Base-by-base conservation (phyloP, 2,888 invertebrate species). In the Odiellus spinosus region DNA sequence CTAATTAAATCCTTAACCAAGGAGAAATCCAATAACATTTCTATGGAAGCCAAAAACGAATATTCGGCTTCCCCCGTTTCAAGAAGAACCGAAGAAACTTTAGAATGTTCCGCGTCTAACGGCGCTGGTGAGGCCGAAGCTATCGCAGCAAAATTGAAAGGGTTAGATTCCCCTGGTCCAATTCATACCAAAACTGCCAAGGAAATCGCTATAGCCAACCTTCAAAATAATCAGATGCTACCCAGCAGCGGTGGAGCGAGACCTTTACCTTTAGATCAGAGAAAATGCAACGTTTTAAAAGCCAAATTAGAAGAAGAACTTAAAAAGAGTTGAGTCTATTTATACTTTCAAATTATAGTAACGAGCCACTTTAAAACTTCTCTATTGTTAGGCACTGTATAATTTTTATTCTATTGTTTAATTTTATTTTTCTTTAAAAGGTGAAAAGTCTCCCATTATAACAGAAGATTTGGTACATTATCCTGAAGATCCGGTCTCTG, bases 1-100 rank as follows among this genome's bases (percentile, higher is more conserved):
- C 71, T 85, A 47, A 73, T 85, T 53, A 82, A 82, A 65, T 80
- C 78, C 2, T 34, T 56, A 11, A 50, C 54, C 10, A 56, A 56
- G 46, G 48, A 43, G 12, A 52, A 52, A 33, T 21, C 47, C 4
- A 35, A 15, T 40, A 18, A 38, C 15, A 18, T 38, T 17, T 17
- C 15, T 10, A 18, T 15, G 18, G 38, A 38, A 17, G 18, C 38
- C 15, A 38, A 38, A n/a, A 38, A 38, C 18, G 38, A 38, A 18
- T 38, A 38, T 38, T 3, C 38, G 18, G 38, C 18, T n/a, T 38
- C 38, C 10, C 38, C 38, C 8, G 38, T 38, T 4, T 38, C 38
- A 2, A 18, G 38, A 3, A 10, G 18, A 18, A 38, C 15, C 18
- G 38, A 38, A 38, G 38, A 38, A 3, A 38, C n/a, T 17, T 17